phyloP scores from a whole-genome alignment of 2,888 invertebrate species.

The Allygus modestus region DNA sequence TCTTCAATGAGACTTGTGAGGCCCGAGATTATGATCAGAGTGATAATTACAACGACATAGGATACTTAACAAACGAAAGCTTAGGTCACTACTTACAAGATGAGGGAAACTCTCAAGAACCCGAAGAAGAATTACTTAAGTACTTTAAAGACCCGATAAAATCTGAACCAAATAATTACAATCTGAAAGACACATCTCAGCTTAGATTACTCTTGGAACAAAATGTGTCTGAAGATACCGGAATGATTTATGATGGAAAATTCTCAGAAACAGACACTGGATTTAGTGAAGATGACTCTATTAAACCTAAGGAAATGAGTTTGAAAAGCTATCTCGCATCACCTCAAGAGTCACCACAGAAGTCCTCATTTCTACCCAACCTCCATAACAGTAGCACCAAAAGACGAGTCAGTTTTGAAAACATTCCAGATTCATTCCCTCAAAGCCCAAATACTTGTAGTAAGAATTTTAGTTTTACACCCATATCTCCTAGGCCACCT shows the following conservation, averaged over 20 bases:
- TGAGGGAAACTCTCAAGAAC: slow-evolving; percentile 86
- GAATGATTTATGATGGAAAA: slow-evolving; percentile 66
- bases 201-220: slow-evolving; percentile 84
- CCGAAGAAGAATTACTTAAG: slow-evolving; percentile 90
- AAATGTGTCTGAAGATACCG: slow-evolving; percentile 77
- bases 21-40: slow-evolving; percentile 64
- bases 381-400: slow-evolving; percentile 69
- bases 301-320: background rate
- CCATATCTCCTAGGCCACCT: slow-evolving; percentile 82
- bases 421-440: slow-evolving; percentile 75
- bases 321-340: slow-evolving; percentile 14
- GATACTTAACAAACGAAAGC: slow-evolving; percentile 82
- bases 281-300: slow-evolving; percentile 24
- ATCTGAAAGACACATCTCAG: slow-evolving; percentile 82
- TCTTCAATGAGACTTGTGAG: background rate
- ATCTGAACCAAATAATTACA: slow-evolving; percentile 72
- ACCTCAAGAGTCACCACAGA: slow-evolving; percentile 67
- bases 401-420: slow-evolving; percentile 80
- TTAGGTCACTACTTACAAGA: slow-evolving; percentile 89
- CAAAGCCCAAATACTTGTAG: slow-evolving; percentile 87
- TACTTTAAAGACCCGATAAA: slow-evolving; percentile 78
- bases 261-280: slow-evolving; percentile 22
- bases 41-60: slow-evolving; percentile 45
- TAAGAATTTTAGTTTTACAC: slow-evolving; percentile 90
- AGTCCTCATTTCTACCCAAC: slow-evolving; percentile 17